Evolutionary conservation across 2,797 vertebrate species (phyloP), one percentile per base, ranked within the genome.

Genomic region (Rhodeus uyekii): DNA sequence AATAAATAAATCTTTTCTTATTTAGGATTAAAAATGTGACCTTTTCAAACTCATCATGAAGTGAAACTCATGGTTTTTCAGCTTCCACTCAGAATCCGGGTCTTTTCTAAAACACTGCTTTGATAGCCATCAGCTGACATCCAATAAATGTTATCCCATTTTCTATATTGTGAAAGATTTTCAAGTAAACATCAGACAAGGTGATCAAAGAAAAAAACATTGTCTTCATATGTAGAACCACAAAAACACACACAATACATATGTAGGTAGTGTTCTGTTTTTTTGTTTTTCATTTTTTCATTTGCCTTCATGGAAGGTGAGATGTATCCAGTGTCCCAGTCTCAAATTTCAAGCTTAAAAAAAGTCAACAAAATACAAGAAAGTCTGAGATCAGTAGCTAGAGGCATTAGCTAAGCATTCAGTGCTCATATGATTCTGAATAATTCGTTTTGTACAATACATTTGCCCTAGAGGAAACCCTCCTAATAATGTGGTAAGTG

Each of bases 291-390:
- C n/a, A n/a, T n/a, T n/a, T n/a, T 44, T 88, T 84, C 76, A 90
- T 85, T 87, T 90, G 90, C 95, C 96, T 98, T 98, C 95, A 95
- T 86, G 91, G 96, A 97, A 97, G 96, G 95, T 95, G 94, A 95
- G 91, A 91, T 87, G 84, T 78, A 32, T 55, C 80, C 86, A 80
- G 38, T 8, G 34, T 82, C 27, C 36, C 46, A 39, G 76, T 82
- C 9, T 84, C 44, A 63, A 27, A 64, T 48, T 61, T 38, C 29
- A 36, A 63, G 14, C 22, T 60, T 46, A 61, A 44, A 5, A 34
- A 65, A 50, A 22, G 42, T 14, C 42, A n/a, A 44, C 14, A 34
- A n/a, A 32, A 42, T 3, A 78, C 44, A 53, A 78, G 19, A 19
- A 53, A 55, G 32, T 68, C 12, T 24, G 8, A 42, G 10, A 69